Conservation (phyloP, 2,888 invertebrate species). For the Ornithoptera alexandrae region DNA sequence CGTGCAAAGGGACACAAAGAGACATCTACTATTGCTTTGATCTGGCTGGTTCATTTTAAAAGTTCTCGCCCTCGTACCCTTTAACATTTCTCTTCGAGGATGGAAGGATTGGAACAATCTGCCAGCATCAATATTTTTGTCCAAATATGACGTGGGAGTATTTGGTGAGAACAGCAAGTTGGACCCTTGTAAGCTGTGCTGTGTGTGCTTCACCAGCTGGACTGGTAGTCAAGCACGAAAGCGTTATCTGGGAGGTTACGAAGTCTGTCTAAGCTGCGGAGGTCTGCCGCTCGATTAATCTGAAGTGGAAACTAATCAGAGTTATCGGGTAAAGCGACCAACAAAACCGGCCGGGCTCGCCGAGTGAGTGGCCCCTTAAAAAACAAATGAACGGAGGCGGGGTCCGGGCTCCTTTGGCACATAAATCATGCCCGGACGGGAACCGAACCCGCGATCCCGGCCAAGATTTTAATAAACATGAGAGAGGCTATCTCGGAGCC, state of each 20-base stretch:
- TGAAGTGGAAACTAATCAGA: constrained; percentile 75
- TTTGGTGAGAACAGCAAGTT: no score
- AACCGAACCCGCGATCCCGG: constrained; percentile 57
- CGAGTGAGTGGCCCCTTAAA: constrained; percentile 48
- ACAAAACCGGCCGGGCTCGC: constrained; percentile 47
- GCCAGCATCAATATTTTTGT: no score
- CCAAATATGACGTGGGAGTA: no score
- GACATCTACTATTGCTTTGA: no score
- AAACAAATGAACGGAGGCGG: constrained; percentile 77
- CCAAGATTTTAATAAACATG: constrained; percentile 76
- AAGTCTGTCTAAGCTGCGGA: constrained; percentile 32
- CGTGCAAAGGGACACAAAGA: no score
- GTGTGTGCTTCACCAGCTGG: no score
- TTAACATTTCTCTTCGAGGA: no score
- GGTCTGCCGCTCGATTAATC: constrained; percentile 57
- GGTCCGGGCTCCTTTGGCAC: constrained; percentile 55
- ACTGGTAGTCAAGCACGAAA: no score
- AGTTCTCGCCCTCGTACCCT: no score
- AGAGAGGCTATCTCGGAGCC: constrained; percentile 57
- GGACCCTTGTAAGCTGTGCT: no score
- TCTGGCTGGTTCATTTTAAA: no score
- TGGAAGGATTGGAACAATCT: no score
- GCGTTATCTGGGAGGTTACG: background rate
- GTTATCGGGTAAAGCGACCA: constrained; percentile 63
- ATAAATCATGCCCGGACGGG: constrained; percentile 70